Base-by-base conservation (phyloP, 1,140 invertebrate species). In the Proales similis region DNA sequence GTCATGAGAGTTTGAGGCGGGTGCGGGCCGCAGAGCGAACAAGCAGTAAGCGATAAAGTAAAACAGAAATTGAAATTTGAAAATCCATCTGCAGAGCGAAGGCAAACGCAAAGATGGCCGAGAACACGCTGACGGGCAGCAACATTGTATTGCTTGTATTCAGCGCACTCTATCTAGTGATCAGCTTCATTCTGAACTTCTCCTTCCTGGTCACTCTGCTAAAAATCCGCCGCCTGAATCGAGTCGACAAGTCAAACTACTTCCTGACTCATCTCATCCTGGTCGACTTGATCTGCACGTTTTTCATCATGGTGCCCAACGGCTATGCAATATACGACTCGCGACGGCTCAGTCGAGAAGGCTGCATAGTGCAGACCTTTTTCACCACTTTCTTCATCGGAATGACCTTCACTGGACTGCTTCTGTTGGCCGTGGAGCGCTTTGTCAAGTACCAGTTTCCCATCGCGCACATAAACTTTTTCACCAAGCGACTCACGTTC, bases 251-350 rank as follows among this genome's bases (percentile, higher is more conserved):
- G 45, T 57, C 51, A 26, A 57, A 57, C 32, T 57, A 29, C 45
- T n/a, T 57, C 17, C 29, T 57, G 27, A 57, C 51, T 42, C 51
- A 57, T 57, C 30, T 57, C 39, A 57, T 57, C 27, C 45, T 57
- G 17, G 51, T 27, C 2, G 51, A 57, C 32, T 57, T 57, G 39
- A 19, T 57, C 3, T 57, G 17, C n/a, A 42, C 51, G 4, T 57
- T 57, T 57, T 57, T 57, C 45, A 57, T 57, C 3, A 26, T 57
- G 9, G 51, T 57, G 4, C 51, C 51, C 39, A 57, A 42, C 22
- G 51, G 51, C 20, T 57, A 57, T 20, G 51, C 33, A 17, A 42
- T 57, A 17, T 57, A 42, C 4, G 45, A 57, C 22, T 42, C 19
- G 3, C 39, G 45, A 19, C 30, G 26, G 7, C 24, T 57, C 6